A percentile compares a stretch with the other conserved stretches of the same genome.
Conservation (phyloP, 2,888 invertebrate genomes). For the Galerucella pusilla region DNA sequence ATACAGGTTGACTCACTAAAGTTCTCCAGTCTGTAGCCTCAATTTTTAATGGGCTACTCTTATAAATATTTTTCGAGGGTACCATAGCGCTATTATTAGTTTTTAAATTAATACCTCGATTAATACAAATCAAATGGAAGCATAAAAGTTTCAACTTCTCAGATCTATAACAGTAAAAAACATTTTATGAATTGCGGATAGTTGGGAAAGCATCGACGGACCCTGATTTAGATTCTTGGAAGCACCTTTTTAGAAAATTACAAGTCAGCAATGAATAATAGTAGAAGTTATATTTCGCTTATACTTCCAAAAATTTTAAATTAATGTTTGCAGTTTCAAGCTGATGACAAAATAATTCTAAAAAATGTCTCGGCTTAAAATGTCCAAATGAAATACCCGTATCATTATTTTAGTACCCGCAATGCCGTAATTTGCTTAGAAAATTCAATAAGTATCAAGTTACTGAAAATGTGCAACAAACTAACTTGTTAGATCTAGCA, state of each 20-base stretch:
- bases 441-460: background rate
- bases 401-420: background rate
- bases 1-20: too few species aligned
- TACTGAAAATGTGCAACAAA: constrained; percentile 12
- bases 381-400: background rate
- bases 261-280: background rate
- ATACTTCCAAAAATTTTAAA: background rate
- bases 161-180: too few species aligned
- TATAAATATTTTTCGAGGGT: too few species aligned
- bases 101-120: too few species aligned
- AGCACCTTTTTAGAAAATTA: background rate
- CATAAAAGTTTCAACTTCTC: too few species aligned
- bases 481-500: constrained; percentile 11
- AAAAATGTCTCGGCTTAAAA: background rate
- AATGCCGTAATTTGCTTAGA: background rate
- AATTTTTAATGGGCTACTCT: too few species aligned
- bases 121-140: too few species aligned
- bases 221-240: background rate
- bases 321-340: background rate
- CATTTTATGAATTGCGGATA: too few species aligned
- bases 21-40: too few species aligned
- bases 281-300: background rate
- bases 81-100: too few species aligned
- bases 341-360: constrained; percentile 4
- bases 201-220: too few species aligned